Evolutionary conservation across 2,113 vertebrate species (phyloP).

Genomic region (Tautogolabrus adspersus): DNA sequence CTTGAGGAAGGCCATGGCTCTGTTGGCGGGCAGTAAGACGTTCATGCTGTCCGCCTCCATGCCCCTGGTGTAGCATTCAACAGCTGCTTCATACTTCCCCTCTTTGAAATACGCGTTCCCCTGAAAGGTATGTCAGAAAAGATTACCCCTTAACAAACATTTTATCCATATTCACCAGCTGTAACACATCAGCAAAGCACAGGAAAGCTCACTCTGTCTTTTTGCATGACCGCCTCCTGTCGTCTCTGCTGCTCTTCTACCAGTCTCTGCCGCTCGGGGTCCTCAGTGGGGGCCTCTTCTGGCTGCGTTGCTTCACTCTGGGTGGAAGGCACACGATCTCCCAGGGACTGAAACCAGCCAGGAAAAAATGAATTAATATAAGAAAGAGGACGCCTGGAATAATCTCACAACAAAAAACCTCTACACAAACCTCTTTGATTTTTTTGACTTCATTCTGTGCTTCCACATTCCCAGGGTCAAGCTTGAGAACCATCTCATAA

Average conservation of each 20-base stretch:
- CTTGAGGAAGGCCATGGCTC: constrained; percentile 96
- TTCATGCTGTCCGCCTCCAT: constrained; percentile 92
- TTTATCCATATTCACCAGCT: background rate
- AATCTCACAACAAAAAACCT: background rate
- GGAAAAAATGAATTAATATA: background rate
- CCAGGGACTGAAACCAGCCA: constrained; percentile 51
- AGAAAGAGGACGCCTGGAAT: no score
- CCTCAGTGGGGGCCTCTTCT: constrained; percentile 12
- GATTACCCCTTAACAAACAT: background rate
- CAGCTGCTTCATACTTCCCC: constrained; percentile 92
- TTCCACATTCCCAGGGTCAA: constrained; percentile 90
- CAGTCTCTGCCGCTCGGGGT: constrained; percentile 71
- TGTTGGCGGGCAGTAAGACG: constrained; percentile 94
- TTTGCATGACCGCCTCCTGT: constrained; percentile 91
- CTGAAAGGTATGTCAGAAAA: constrained; percentile 67
- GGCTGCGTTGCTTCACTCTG: constrained; percentile 35
- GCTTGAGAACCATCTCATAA: constrained; percentile 90
- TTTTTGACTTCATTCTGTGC: constrained; percentile 90
- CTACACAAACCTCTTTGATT: constrained; percentile 85
- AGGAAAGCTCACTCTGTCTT: constrained; percentile 88
- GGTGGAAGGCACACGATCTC: background rate
- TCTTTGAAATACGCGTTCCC: constrained; percentile 98
- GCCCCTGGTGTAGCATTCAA: constrained; percentile 92
- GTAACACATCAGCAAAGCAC: background rate
- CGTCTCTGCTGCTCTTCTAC: constrained; percentile 84